phyloP scores from a whole-genome alignment of 2,113 vertebrate species.

The Anser cygnoides region DNA sequence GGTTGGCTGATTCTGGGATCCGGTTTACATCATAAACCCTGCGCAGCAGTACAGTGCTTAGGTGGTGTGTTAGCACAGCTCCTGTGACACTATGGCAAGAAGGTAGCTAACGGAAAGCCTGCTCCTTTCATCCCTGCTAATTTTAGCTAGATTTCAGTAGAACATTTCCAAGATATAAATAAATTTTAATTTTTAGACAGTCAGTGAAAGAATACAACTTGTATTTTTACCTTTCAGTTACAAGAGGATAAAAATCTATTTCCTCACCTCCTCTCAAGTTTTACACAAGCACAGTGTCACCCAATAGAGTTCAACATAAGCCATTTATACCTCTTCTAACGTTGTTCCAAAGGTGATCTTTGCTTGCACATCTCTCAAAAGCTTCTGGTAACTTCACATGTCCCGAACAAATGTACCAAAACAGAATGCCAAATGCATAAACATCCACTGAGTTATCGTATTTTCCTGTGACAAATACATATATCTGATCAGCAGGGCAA shows the following conservation, averaged over 20 bases:
- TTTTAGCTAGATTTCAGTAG: not conserved
- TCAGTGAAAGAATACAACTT: not conserved
- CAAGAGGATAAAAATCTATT: not conserved
- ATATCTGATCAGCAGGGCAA: not conserved
- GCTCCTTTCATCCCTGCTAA: too few species aligned
- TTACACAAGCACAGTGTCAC: not conserved
- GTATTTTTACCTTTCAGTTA: not conserved
- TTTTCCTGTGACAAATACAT: constrained; percentile 81
- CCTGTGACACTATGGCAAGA: not conserved
- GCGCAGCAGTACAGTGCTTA: fast-evolving
- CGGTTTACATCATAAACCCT: not conserved
- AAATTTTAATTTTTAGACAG: not conserved
- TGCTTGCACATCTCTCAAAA: constrained; percentile 96
- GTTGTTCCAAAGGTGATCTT: constrained; percentile 98
- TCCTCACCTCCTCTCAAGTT: not conserved
- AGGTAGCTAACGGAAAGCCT: not conserved
- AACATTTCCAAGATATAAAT: not conserved
- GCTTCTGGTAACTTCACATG: constrained; percentile 96
- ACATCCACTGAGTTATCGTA: constrained; percentile 98
- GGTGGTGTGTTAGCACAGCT: not conserved
- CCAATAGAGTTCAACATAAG: not conserved
- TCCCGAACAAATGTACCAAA: constrained; percentile 98
- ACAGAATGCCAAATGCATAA: constrained; percentile 98
- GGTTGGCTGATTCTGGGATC: not conserved
- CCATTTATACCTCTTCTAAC: constrained; percentile 88